These are phyloP conservation scores for Spodoptera exigua DNA, from an alignment of 2,888 invertebrate genomes.

Conservation along the genomic window DNA sequence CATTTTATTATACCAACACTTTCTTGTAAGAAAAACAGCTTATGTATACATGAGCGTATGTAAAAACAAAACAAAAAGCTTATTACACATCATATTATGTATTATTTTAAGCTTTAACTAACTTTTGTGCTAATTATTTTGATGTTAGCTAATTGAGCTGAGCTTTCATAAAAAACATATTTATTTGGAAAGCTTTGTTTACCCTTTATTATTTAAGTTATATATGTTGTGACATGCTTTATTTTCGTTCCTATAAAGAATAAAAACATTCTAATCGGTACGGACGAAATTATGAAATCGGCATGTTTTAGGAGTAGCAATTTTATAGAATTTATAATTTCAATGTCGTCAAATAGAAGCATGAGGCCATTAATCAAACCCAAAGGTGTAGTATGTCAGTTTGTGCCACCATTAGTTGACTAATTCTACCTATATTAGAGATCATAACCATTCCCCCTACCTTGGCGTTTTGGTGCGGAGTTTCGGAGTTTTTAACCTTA, in stretches of 20 bases:
- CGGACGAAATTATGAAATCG: conserved; percentile 27
- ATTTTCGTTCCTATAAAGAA: conserved; percentile 19
- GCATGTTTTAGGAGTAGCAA: conserved; percentile 42
- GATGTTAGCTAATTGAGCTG: conserved; percentile 34
- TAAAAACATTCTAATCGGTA: conserved; percentile 1
- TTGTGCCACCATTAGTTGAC: conserved; percentile 68
- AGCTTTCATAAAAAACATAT: conserved; percentile 60
- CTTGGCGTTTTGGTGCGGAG: conserved; percentile 80
- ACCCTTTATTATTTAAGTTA: conserved; percentile 33
- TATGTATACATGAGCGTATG: not conserved
- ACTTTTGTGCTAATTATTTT: conserved; percentile 58
- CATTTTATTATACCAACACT: not conserved
- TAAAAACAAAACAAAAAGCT: conserved; percentile 15
- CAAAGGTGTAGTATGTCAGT: conserved; percentile 84
- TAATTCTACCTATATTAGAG: conserved; percentile 70
- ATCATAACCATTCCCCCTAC: conserved; percentile 83
- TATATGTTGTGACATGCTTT: conserved; percentile 53
- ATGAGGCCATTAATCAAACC: conserved; percentile 74
- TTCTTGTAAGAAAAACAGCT: not conserved
- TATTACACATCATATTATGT: conserved; percentile 35
- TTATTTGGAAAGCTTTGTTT: conserved; percentile 59
- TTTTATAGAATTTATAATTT: conserved; percentile 55
- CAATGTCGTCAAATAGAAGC: conserved; percentile 71
- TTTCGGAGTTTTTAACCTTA: conserved; percentile 70
- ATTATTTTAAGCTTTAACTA: conserved; percentile 51